These are phyloP conservation scores for Macroteleia sp. DNA, from an alignment of 2,888 invertebrate species.

Conservation along the genomic window DNA sequence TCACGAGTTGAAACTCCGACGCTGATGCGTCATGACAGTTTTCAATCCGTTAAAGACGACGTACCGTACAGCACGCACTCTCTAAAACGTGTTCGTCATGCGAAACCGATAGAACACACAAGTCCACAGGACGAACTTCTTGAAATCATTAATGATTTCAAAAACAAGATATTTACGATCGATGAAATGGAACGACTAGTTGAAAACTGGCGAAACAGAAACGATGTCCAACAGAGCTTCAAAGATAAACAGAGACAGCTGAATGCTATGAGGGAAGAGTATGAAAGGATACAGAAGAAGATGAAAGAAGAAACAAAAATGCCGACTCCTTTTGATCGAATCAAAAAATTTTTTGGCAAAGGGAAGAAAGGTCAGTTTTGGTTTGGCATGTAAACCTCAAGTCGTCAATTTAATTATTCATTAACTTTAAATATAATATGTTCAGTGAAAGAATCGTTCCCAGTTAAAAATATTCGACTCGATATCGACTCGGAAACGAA, in stretches of 20 bases:
- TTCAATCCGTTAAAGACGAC: constrained; percentile 37
- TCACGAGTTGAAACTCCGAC: constrained; percentile 30
- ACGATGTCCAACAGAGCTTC: constrained; percentile 93
- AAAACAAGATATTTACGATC: constrained; percentile 94
- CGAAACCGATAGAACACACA: constrained; percentile 67
- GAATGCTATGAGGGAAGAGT: constrained; percentile 91
- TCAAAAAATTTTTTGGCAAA: constrained; percentile 90
- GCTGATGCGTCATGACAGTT: constrained; percentile 47
- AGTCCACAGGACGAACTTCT: constrained; percentile 89
- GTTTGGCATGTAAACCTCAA: too few relatives aligned
- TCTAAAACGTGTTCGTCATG: constrained; percentile 42
- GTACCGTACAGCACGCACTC: constrained; percentile 2
- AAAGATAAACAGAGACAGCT: constrained; percentile 94
- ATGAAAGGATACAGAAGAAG: constrained; percentile 91
- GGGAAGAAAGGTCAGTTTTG: constrained; percentile 86
- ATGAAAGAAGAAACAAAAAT: constrained; percentile 91
- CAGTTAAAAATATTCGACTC: too few relatives aligned
- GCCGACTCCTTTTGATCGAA: constrained; percentile 91
- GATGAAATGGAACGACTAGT: constrained; percentile 93
- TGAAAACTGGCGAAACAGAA: constrained; percentile 93
- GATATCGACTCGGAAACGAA: too few relatives aligned
- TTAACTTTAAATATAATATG: too few relatives aligned
- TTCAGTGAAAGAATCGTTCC: too few relatives aligned
- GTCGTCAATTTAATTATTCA: too few relatives aligned
- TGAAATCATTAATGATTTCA: constrained; percentile 94